These are phyloP conservation scores for Drosophila macrospina DNA, from an alignment of 2,888 invertebrate genomes.

Conservation along the genomic window DNA sequence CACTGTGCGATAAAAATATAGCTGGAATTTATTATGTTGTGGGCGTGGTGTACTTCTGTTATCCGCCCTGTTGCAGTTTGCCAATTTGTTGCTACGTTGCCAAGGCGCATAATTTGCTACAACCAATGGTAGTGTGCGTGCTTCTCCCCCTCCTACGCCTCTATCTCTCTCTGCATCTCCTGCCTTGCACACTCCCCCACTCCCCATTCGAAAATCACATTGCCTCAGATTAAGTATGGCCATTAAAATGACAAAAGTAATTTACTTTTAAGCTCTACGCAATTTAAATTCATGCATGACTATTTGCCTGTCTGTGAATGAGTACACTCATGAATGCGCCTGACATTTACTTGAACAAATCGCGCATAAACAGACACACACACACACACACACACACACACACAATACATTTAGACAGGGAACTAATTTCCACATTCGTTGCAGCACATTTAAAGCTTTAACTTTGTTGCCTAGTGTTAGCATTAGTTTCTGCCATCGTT, in stretches of 20 bases:
- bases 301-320: slow-evolving; percentile 13
- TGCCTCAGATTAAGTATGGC: slow-evolving; percentile 53
- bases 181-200: slow-evolving; percentile 1
- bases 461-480: slow-evolving; percentile 21
- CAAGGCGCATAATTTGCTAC: slow-evolving; percentile 59
- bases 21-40: slow-evolving; percentile 52
- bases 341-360: slow-evolving; percentile 62
- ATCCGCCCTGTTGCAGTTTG: slow-evolving; percentile 40
- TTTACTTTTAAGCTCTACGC: slow-evolving; percentile 63
- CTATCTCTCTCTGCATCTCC: background rate
- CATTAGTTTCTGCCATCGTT: slow-evolving; percentile 16
- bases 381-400: slow-evolving; percentile 45
- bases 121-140: slow-evolving; percentile 45
- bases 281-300: slow-evolving; percentile 64
- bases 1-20: slow-evolving; percentile 48
- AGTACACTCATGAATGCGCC: slow-evolving; percentile 28
- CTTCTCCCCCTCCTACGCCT: background rate
- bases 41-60: slow-evolving; percentile 19
- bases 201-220: slow-evolving; percentile 18
- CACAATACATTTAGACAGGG: slow-evolving; percentile 26
- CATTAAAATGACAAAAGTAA: slow-evolving; percentile 77
- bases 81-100: slow-evolving; percentile 45
- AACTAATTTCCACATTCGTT: slow-evolving; percentile 62
- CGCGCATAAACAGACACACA: slow-evolving; percentile 50
- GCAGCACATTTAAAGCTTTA: slow-evolving; percentile 60